Base-by-base conservation (phyloP, 2,888 invertebrate genomes). In the Andrena fulva region DNA sequence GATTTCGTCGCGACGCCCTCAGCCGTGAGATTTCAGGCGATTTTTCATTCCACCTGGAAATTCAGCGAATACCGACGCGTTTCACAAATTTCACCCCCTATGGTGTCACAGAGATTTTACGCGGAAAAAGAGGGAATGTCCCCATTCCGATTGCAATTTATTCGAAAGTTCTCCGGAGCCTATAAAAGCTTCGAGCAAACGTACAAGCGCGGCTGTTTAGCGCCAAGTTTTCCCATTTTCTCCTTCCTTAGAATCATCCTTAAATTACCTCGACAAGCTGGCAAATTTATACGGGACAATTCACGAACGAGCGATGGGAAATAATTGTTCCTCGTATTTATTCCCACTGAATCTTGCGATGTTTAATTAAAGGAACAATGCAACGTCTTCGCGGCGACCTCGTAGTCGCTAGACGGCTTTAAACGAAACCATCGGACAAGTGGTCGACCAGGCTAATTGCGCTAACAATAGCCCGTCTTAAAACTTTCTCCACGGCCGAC, bases 401-500 rank as follows among this genome's bases (percentile, higher is more conserved):
- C 54, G 24, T 27, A 63, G 48, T 70, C 59, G 33, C 27, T 20
- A 67, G 54, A 56, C 31, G 27, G 59, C 54, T 60, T 59, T 56
- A 67, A 70, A 71, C 27, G 33, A 79, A 79, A 81, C 50, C 35
- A 0, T 0, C 6, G 35, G 31, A 62, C 62, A 29, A 54, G 59
- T 54, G 74, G 31, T 24, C 54, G 64, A 20, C 24, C 62, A 54
- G 62, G 80, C 75, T 82, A 82, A 82, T 82, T 80, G 73, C 73
- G 33, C 56, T 56, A 78, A 82, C 81, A 82, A 71, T 82, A 33
- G 70, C 29, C 12, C 54, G 67, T 74, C 69, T 72, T 72, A 56
- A 72, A 82, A 82, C 84, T 84, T 82, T 84, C 84, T 82, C 84
- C 60, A 60, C 7, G 63, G 31, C 8, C 74, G 67, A 29, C 8